A percentile compares a stretch with the other conserved stretches of the same genome.
Conservation (phyloP, 2,113 vertebrate species). For the Otolemur garnettii region DNA sequence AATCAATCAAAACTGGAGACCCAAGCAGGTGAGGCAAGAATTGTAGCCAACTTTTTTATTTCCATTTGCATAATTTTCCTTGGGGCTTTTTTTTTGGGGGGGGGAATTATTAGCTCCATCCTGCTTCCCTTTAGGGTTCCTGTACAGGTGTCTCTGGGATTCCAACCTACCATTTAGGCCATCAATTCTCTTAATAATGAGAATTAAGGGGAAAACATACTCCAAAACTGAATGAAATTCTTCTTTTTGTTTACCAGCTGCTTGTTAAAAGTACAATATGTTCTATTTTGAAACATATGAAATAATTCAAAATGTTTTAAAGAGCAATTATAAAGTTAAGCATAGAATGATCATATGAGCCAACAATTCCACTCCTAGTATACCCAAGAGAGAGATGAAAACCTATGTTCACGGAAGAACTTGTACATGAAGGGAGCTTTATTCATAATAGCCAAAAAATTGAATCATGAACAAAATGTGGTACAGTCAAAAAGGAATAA, state of each 20-base stretch:
- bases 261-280: background rate
- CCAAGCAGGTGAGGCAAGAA: background rate
- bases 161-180: too few species aligned
- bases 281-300: conserved; percentile 21
- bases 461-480: background rate
- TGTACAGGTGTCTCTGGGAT: background rate
- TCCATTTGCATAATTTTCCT: background rate
- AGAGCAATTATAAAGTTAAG: conserved; percentile 11
- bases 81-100: background rate
- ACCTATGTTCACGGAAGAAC: background rate
- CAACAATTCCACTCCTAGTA: background rate
- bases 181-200: background rate
- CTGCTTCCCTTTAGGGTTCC: background rate
- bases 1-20: background rate
- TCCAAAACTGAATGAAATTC: conserved; percentile 20
- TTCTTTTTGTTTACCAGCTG: conserved; percentile 5
- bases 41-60: background rate
- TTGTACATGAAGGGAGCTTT: background rate
- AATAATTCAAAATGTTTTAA: conserved; percentile 10
- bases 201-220: background rate
- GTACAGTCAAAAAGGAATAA: background rate
- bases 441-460: background rate
- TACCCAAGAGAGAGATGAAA: conserved; percentile 19
- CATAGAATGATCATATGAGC: background rate
- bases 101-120: background rate